Evolutionary conservation across 2,113 vertebrate genomes (phyloP).

Genomic region (Thinocorus orbignyianus): DNA sequence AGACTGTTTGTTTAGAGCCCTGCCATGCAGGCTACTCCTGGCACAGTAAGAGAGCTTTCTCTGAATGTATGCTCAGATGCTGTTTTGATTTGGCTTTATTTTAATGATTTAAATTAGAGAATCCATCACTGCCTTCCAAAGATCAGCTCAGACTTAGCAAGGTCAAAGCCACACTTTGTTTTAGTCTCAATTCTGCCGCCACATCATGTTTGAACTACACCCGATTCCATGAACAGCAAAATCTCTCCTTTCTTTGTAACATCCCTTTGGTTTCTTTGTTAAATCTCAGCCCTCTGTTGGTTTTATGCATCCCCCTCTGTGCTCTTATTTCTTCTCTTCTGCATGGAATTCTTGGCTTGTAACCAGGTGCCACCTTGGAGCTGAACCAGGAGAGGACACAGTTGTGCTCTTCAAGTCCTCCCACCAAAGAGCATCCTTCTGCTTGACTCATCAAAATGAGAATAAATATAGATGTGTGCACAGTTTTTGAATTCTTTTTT

Average conservation of each 20-base stretch:
- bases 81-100: constrained; percentile 26
- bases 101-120: constrained; percentile 26
- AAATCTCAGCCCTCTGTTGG: neutral
- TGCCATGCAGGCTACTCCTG: constrained; percentile 12
- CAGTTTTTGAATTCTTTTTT: neutral
- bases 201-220: neutral
- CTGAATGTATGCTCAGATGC: constrained; percentile 36
- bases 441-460: neutral
- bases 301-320: neutral
- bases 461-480: neutral
- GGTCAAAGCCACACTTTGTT: neutral
- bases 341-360: neutral
- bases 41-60: constrained; percentile 15
- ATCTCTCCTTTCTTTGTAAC: neutral
- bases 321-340: neutral
- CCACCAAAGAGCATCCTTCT: neutral
- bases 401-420: neutral
- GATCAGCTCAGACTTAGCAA: neutral
- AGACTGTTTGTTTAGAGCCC: constrained; percentile 42
- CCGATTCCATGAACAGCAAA: neutral
- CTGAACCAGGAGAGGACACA: neutral
- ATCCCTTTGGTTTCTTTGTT: neutral
- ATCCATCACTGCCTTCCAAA: neutral
- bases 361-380: neutral
- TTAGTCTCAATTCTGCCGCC: neutral